phyloP scores from a whole-genome alignment of 1,140 invertebrate genomes.

The Phenacoccus solenopsis region DNA sequence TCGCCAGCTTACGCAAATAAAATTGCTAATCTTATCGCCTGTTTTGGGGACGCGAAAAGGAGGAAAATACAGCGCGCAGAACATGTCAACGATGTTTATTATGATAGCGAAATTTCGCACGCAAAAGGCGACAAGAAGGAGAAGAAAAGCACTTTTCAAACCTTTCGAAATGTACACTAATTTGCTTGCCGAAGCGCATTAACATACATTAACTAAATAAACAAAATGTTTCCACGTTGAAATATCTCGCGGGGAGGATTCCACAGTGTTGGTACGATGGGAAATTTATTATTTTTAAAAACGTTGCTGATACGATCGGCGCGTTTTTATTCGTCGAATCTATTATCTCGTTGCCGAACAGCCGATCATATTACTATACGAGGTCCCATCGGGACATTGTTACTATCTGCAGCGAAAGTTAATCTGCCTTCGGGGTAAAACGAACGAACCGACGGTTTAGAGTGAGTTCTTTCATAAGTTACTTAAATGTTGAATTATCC shows the following conservation, averaged over 20 bases:
- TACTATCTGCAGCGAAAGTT: background rate
- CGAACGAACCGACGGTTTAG: background rate
- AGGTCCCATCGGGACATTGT: background rate
- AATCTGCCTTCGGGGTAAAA: background rate
- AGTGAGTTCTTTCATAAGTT: background rate
- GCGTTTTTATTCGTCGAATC: background rate
- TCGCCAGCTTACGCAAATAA: background rate
- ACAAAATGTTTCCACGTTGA: slow-evolving; percentile 3
- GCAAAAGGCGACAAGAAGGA: background rate
- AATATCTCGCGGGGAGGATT: background rate
- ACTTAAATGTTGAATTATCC: slow-evolving; percentile 3
- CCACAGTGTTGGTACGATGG: background rate
- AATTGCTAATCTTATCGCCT: slow-evolving; percentile 1
- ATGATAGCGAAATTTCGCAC: background rate
- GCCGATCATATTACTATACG: background rate
- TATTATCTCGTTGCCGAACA: background rate
- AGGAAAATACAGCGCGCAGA: background rate
- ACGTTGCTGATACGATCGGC: background rate
- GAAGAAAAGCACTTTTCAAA: background rate
- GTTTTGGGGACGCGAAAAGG: background rate
- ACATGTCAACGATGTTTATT: slow-evolving; percentile 2
- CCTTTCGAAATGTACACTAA: slow-evolving; percentile 1
- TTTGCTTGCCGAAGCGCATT: slow-evolving; percentile 1
- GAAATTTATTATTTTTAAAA: background rate
- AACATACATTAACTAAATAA: background rate